Base-by-base conservation (phyloP, 2,888 invertebrate genomes). In the Didymodactylos carnosus region DNA sequence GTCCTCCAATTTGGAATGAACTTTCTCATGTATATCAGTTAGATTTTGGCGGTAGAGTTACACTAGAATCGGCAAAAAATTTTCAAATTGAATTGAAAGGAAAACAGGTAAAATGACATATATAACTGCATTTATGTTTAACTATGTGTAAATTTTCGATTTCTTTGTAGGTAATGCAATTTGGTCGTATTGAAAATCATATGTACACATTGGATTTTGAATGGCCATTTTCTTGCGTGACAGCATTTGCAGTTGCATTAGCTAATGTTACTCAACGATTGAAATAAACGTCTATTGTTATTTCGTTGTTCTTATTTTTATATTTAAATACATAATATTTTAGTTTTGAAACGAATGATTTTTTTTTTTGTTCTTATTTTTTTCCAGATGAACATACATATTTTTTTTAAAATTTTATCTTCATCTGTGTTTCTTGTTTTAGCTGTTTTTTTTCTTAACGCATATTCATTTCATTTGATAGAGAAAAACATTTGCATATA, bases 171-270 rank as follows among this genome's bases (percentile, higher is more conserved):
- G 62, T 62, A 76, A 95, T 98, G 94, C 97, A 98, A 85, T 98
- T 98, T 85, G 97, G 97, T 19, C 88, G 97, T 76, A 97, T 98
- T 79, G 97, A 97, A 85, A 92, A 92, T 79, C 95, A 95, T 83
- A 94, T 95, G 69, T 98, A 97, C 86, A 97, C 98, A 0, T 86
- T 98, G 81, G 98, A 98, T 86, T 95, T 95, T 86, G 94, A 97
- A 84, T 92, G 94, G 84, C 98, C 98, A 41, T 97, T 98, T 86
- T 92, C 94, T 75, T 94, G 95, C 78, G 88, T 95, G 76, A 97
- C 98, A 85, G 97, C 97, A 75, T 97, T 98, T 85, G 93, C 94
- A 73, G 95, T 98, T 76, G 97, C 97, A 77, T 87, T 98, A 80
- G 94, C 94, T 77, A 93, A 92, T 84, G 92, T 94, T 78, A 94